Evolutionary conservation across 1,140 invertebrate genomes (phyloP).

Genomic region (Colletes latitarsis): DNA sequence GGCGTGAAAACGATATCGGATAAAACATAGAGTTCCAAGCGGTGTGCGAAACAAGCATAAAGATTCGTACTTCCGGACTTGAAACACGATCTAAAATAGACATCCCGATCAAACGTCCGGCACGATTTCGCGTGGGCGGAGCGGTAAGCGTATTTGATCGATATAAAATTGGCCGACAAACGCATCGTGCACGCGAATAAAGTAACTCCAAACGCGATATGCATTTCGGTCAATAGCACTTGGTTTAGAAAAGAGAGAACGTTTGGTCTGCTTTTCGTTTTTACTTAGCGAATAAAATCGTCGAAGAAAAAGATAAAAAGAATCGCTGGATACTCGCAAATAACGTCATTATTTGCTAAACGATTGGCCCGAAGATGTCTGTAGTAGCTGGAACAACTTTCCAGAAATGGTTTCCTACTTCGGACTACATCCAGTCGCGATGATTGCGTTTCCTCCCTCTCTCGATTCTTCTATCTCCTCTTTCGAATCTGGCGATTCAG

Average conservation of each 20-base stretch:
- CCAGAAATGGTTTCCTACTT: conserved; percentile 47
- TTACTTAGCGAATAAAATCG: too few species aligned
- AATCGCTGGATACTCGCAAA: background rate
- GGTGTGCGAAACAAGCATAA: background rate
- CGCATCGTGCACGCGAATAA: conserved; percentile 18
- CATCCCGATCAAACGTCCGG: background rate
- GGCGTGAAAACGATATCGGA: background rate
- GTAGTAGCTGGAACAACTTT: background rate
- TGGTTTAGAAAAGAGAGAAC: background rate
- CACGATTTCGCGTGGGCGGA: background rate
- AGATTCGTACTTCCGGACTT: background rate
- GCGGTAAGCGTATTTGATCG: conserved; percentile 7
- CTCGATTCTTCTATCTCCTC: conserved; percentile 42
- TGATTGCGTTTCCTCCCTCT: conserved; percentile 60
- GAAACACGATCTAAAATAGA: background rate
- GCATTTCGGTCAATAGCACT: conserved; percentile 19
- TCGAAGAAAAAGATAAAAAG: background rate
- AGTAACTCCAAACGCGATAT: conserved; percentile 20
- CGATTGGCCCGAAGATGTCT: background rate
- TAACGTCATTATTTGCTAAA: too few species aligned
- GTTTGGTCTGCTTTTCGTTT: too few species aligned
- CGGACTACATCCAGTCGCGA: conserved; percentile 44
- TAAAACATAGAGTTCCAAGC: background rate
- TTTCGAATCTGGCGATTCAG: conserved; percentile 60
- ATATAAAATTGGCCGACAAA: conserved; percentile 17